Evolutionary conservation across 2,888 invertebrate species (phyloP), one percentile per base, ranked within the genome.

Genomic region (Pterostichus madidus): DNA sequence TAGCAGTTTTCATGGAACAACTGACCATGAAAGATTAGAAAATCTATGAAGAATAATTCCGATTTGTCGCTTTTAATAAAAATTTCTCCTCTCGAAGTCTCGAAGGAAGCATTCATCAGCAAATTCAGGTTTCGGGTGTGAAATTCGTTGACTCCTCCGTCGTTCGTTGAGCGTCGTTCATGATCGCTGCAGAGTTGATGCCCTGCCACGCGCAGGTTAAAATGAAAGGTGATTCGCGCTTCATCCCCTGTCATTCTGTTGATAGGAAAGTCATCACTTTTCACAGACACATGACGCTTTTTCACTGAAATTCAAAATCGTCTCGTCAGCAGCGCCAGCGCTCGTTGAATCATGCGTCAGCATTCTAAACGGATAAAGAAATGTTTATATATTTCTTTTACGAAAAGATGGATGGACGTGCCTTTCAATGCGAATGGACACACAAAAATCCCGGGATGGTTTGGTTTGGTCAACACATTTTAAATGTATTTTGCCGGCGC

Each of bases 181-280:
- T 59, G 59, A 39, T 39, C 39, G 39, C 39, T 7, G 39, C 39
- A 53, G 53, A n/a, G 61, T 15, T 61, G 61, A 73, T 73, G 49
- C 17, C 49, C 46, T 73, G 73, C 49, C 75, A 71, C 53, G 76
- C 56, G 76, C 52, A 56, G 53, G 78, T 78, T 61, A 59, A 78
- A 61, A 78, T 78, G 78, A 78, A 78, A 78, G 78, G 78, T 78
- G 78, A 78, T 61, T 78, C 78, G 61, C 31, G 61, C 61, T 78
- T 61, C 61, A 78, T 78, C 78, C 78, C 61, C 61, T 78, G 78
- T 78, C 78, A 78, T 78, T 78, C 32, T 17, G 61, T 44, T 78
- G 78, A 78, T 78, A 78, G 59, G 44, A 78, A 78, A 78, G 78
- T 78, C 78, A 78, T 78, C 78, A 78, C 75, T 52, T 75, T 75